Base-by-base conservation (phyloP, 2,113 vertebrate species). In the Aleadryas rufinucha region DNA sequence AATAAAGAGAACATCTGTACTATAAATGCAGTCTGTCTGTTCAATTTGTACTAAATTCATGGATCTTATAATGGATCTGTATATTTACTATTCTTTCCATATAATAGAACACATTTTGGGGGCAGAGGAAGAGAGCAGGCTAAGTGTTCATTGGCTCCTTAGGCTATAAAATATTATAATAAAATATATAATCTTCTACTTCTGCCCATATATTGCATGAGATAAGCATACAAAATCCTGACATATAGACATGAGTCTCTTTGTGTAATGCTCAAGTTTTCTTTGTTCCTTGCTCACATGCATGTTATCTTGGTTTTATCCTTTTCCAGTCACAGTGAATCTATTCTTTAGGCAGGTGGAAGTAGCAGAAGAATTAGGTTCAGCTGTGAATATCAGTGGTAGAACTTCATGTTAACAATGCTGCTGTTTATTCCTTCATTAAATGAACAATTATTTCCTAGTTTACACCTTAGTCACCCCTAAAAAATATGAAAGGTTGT, bases 1-100 rank as follows among this genome's bases (percentile, higher is more conserved):
- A 83, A 91, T 84, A 96, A 96, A 96, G 80, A 93, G 64, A 94
- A 95, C 91, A 97, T 96, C 69, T 97, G 90, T 92, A 89, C 24
- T 69, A 26, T 81, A 81, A 94, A 37, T 92, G 27, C 57, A 93
- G 94, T 41, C 80, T 91, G 65, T 66, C 91, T 91, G 70, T 80
- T 96, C 92, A 95, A 91, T 94, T 93, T 96, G 95, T 72, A 88
- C 5, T 35, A 57, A 93, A 92, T 86, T 80, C 24, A 84, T 81
- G 30, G 33, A 74, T 85, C 79, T 39, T 91, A 87, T 88, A 92
- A 97, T 89, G 66, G 52, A 81, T 41, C 64, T 70, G 21, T 95
- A 83, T 92, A 60, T 93, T 83, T 93, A 96, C 75, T 94, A 28
- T 75, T 91, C 35, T 90, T 87, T 94, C 71, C 39, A 87, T 47